Conservation (phyloP, 2,888 invertebrate genomes). For the Sialis lutaria region DNA sequence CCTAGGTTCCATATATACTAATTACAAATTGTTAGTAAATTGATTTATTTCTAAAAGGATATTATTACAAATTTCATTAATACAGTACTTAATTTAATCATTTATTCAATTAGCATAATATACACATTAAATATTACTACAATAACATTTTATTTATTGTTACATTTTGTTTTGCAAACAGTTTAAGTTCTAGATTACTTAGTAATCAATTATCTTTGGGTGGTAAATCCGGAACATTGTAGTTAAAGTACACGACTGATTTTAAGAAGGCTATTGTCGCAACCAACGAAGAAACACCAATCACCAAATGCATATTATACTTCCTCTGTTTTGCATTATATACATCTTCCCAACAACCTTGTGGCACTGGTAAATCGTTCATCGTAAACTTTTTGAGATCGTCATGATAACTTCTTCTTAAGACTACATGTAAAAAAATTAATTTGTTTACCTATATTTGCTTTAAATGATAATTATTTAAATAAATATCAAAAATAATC, state of each 20-base stretch:
- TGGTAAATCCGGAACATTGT: slow-evolving; percentile 33
- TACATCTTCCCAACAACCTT: slow-evolving; percentile 58
- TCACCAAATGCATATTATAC: slow-evolving; percentile 45
- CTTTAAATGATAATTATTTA: neutral
- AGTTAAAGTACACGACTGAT: slow-evolving; percentile 42
- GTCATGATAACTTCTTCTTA: neutral
- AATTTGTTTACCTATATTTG: no score
- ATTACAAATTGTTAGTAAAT: no score
- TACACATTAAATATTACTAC: neutral
- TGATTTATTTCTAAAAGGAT: no score
- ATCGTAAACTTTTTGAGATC: slow-evolving; percentile 28
- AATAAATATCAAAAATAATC: no score
- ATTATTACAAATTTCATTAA: no score
- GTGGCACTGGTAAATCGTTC: slow-evolving; percentile 63
- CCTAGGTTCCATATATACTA: no score
- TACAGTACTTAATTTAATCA: no score
- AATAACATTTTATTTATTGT: neutral
- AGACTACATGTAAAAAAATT: neutral
- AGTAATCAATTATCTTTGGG: slow-evolving; percentile 4
- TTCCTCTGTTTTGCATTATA: slow-evolving; percentile 45
- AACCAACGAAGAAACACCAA: slow-evolving; percentile 34
- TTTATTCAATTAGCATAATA: neutral
- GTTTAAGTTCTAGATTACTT: neutral
- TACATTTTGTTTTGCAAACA: neutral
- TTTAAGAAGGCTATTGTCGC: slow-evolving; percentile 33